Conservation (phyloP, 2,888 invertebrate genomes). For the Mesorhabditis sp. region DNA sequence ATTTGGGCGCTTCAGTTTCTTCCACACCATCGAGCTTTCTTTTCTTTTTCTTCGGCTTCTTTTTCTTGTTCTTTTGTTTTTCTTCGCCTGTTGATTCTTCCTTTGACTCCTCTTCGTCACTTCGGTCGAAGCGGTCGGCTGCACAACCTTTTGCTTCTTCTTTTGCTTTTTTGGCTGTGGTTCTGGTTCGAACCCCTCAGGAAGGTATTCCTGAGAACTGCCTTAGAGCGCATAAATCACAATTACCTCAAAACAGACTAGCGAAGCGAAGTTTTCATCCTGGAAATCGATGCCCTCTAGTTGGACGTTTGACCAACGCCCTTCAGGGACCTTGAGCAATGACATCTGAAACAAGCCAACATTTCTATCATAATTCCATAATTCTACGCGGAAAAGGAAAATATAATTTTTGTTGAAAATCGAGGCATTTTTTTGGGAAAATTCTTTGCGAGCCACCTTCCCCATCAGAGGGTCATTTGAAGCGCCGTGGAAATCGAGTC, state of each 20-base stretch:
- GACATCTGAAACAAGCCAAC: not conserved
- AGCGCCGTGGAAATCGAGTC: too few species aligned
- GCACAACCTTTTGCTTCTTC: not conserved
- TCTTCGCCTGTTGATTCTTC: not conserved
- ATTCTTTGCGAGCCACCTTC: too few species aligned
- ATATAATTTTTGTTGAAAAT: too few species aligned
- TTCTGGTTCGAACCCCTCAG: not conserved
- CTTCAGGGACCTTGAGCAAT: not conserved
- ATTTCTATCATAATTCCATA: too few species aligned
- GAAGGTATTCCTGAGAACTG: not conserved
- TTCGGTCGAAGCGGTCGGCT: not conserved
- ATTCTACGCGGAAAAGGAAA: too few species aligned
- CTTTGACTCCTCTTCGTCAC: constrained; percentile 6
- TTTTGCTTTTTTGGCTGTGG: not conserved
- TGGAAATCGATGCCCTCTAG: constrained; percentile 23
- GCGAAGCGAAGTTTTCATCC: constrained; percentile 27
- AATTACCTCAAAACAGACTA: constrained; percentile 35
- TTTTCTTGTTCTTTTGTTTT: constrained; percentile 11
- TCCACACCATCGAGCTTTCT: constrained; percentile 9
- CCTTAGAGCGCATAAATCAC: not conserved
- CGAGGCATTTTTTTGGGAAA: too few species aligned
- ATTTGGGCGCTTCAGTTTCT: not conserved
- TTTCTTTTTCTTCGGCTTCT: constrained; percentile 8
- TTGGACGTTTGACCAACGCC: constrained; percentile 23
- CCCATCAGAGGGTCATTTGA: too few species aligned